Evolutionary conservation across 2,797 vertebrate species (phyloP), one percentile per base, ranked within the genome.

Genomic region (Silurus lanzhouensis): DNA sequence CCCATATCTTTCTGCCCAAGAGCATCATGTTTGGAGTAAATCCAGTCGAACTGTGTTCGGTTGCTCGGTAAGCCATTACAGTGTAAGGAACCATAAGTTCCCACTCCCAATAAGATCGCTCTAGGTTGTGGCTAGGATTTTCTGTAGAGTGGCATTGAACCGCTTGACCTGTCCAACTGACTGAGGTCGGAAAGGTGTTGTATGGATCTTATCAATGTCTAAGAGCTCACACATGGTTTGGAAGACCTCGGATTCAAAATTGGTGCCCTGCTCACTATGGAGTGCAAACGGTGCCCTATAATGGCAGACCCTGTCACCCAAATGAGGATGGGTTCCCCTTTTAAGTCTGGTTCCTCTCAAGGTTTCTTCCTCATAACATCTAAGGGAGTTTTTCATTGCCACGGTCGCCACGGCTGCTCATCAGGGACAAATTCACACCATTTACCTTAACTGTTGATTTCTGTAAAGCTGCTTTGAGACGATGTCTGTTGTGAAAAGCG

Each of bases 81-180:
- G 88, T 84, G 19, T 88, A 91, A 0, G 84, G 77, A 8, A 87
- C 88, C 85, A 90, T 89, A 0, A 91, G 14, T 7, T 87, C 74
- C 88, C 86, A 90, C 5, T 90, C 88, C 77, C 88, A 87, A 17
- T 90, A 88, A 6, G 86, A 89, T 1, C 19, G 64, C 13, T 87
- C 86, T 0, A 48, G 2, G 86, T 82, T 2, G 60, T 87, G 55
- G 86, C 20, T 67, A 76, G 31, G 12, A 84, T 86, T 27, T 83
- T 68, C 52, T 68, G 46, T 19, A 81, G 8, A 13, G 48, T 81
- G n/a, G 46, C 22, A 14, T 68, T 57, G 10, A 81, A 81, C 4
- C 13, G 1, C n/a, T 82, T 25, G 0, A 82, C 48, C 48, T 81
- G 46, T 1, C 63, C 44, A 25, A 27, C 63, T 1, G n/a, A 66